phyloP scores from a whole-genome alignment of 2,888 invertebrate genomes.

The Drymonia ruficornis region DNA sequence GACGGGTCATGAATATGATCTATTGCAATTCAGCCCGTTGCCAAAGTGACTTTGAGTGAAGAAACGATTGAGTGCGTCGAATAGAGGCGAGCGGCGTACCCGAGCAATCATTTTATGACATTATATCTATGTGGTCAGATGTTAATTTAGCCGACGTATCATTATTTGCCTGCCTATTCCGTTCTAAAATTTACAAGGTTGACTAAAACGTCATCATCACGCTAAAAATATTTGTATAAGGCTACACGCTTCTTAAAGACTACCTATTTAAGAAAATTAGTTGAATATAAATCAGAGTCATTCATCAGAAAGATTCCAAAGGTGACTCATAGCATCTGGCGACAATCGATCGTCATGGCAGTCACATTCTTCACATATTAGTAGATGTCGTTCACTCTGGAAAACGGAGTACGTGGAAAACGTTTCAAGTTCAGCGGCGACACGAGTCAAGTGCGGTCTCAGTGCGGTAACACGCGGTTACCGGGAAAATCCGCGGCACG shows the following conservation, averaged over 20 bases:
- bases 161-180: no score
- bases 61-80: no score
- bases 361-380: neutral
- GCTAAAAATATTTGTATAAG: no score
- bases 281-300: neutral
- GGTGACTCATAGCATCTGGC: neutral
- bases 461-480: conserved; percentile 23
- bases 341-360: neutral
- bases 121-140: no score
- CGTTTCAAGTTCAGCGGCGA: conserved; percentile 34
- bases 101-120: no score
- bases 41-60: no score
- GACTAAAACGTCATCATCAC: no score
- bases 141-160: no score
- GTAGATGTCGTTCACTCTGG: conserved; percentile 2
- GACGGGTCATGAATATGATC: neutral
- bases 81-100: no score
- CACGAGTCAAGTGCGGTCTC: conserved; percentile 32
- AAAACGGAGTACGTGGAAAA: conserved; percentile 22
- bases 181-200: no score
- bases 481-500: conserved; percentile 24
- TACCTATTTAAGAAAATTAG: no score
- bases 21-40: neutral
- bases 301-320: neutral
- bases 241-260: no score